These are phyloP conservation scores for Phanerotoma sp. DNA, from an alignment of 2,888 invertebrate genomes.

Conservation along the genomic window DNA sequence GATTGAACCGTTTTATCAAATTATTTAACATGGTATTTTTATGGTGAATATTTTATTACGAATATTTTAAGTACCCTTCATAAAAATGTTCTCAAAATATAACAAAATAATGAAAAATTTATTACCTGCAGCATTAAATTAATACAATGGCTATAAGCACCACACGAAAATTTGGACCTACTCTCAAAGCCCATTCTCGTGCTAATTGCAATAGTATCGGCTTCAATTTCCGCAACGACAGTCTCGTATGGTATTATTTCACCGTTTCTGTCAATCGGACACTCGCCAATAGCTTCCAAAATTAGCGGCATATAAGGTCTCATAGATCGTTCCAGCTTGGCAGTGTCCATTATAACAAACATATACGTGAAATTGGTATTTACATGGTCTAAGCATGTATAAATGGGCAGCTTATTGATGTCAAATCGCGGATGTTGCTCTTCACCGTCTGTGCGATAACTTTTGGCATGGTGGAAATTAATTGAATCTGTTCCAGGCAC, in stretches of 20 bases:
- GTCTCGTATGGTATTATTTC: conserved; percentile 67
- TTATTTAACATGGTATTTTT: too few relatives aligned
- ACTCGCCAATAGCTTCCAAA: conserved; percentile 74
- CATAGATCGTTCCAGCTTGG: conserved; percentile 61
- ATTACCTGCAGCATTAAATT: conserved; percentile 68
- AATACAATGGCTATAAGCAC: conserved; percentile 70
- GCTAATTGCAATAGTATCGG: conserved; percentile 69
- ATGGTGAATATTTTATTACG: too few relatives aligned
- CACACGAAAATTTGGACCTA: conserved; percentile 66
- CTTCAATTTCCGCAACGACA: conserved; percentile 76
- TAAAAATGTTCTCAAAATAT: too few relatives aligned
- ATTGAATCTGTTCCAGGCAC: conserved; percentile 76
- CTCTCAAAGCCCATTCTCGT: conserved; percentile 68
- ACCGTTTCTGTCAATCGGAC: conserved; percentile 67
- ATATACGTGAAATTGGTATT: conserved; percentile 83
- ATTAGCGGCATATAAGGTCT: conserved; percentile 76
- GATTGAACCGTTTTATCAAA: too few relatives aligned
- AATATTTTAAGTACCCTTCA: too few relatives aligned
- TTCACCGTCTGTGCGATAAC: conserved; percentile 57
- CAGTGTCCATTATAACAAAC: conserved; percentile 72
- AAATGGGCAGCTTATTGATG: conserved; percentile 68
- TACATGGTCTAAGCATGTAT: conserved; percentile 76
- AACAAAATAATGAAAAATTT: not conserved
- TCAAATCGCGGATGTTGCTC: conserved; percentile 62
- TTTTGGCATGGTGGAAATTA: conserved; percentile 66